Conservation (phyloP, 2,888 invertebrate species). For the Drosophila robusta region DNA sequence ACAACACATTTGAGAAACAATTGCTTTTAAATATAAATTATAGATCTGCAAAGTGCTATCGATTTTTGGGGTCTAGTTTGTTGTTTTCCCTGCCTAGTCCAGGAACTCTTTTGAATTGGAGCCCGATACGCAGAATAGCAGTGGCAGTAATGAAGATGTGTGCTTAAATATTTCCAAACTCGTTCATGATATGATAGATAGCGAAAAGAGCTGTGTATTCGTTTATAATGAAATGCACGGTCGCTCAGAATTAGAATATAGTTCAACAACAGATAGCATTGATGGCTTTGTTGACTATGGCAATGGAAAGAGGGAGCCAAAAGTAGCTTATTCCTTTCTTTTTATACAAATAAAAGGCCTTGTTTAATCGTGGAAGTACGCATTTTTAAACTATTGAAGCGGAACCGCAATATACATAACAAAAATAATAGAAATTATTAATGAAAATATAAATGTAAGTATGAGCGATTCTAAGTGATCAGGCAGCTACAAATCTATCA, state of each 20-base stretch:
- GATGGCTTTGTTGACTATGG: constrained; percentile 1
- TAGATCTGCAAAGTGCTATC: constrained; percentile 1
- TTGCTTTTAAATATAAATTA: neutral
- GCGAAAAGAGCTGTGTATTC: neutral
- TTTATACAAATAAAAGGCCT: neutral
- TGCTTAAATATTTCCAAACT: neutral
- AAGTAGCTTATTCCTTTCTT: neutral
- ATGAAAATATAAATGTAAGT: neutral
- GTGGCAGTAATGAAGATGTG: neutral
- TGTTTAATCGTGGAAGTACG: neutral
- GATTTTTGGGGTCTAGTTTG: neutral
- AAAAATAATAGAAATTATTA: neutral
- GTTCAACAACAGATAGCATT: neutral
- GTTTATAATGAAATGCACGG: neutral
- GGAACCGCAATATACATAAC: neutral
- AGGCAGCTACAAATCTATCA: neutral
- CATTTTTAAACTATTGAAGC: neutral
- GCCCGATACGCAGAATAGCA: neutral
- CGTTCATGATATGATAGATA: neutral
- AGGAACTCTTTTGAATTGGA: neutral
- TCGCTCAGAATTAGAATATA: neutral
- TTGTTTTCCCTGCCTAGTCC: neutral
- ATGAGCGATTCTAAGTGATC: neutral
- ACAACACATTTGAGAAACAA: neutral
- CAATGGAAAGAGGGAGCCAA: neutral